Conservation (phyloP, 2,113 vertebrate species). For the Nycticebus coucang region DNA sequence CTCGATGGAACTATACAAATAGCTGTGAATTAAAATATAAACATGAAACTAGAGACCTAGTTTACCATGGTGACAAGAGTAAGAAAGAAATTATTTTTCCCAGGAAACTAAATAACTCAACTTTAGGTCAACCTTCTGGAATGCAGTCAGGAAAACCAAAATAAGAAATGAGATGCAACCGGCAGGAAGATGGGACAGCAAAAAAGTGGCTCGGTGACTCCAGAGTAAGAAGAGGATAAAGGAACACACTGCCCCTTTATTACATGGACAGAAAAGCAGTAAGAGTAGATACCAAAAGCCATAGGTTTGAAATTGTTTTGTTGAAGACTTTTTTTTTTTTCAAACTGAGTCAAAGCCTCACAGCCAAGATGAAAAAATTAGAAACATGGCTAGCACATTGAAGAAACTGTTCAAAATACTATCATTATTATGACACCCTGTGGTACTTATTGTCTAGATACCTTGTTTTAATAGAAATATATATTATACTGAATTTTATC, state of each 20-base stretch:
- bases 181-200: not conserved
- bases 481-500: not conserved
- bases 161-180: slow-evolving; percentile 54
- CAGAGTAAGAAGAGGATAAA: slow-evolving; percentile 13
- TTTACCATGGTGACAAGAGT: not conserved
- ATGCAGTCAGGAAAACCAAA: slow-evolving; percentile 40
- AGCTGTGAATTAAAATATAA: slow-evolving; percentile 28
- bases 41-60: not conserved
- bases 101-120: slow-evolving; percentile 41
- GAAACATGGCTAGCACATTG: not conserved
- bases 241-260: slow-evolving; percentile 47
- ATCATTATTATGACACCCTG: not conserved
- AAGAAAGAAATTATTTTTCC: slow-evolving; percentile 50
- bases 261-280: slow-evolving; percentile 63
- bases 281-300: slow-evolving; percentile 44
- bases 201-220: not conserved
- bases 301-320: slow-evolving; percentile 67
- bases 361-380: slow-evolving; percentile 17
- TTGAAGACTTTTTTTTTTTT: slow-evolving; percentile 51
- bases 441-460: not conserved
- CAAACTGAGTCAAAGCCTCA: slow-evolving; percentile 30
- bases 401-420: slow-evolving; percentile 11
- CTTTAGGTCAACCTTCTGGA: slow-evolving; percentile 43
- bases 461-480: not conserved
- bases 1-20: not conserved